Percentiles rank a stretch among this genome's conserved stretches.
phyloP scores from a whole-genome alignment of 2,113 vertebrate genomes.

The Coregonus clupeaformis region DNA sequence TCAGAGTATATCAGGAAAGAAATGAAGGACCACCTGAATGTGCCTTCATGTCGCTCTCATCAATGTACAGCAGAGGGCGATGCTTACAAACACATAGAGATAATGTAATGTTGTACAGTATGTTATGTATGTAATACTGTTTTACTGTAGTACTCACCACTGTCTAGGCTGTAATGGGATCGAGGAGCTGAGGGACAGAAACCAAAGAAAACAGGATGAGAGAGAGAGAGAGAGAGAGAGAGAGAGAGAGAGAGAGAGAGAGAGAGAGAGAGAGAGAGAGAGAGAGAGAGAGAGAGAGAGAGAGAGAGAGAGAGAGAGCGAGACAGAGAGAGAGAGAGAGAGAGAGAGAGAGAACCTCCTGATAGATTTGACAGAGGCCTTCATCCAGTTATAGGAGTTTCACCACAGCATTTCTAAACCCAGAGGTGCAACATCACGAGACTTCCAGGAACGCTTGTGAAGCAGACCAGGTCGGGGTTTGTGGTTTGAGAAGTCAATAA shows the following conservation, averaged over 20 bases:
- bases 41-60: not conserved
- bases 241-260: too few relatives aligned
- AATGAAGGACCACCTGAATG: not conserved
- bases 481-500: too few relatives aligned
- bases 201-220: slow-evolving; percentile 28
- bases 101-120: too few relatives aligned
- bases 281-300: not conserved
- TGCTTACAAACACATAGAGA: slow-evolving; percentile 18
- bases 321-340: not conserved
- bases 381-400: slow-evolving; percentile 17
- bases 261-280: not conserved
- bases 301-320: not conserved
- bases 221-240: too few relatives aligned
- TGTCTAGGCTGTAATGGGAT: slow-evolving; percentile 85
- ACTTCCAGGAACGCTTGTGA: too few relatives aligned
- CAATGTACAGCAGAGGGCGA: slow-evolving; percentile 62
- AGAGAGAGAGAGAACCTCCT: not conserved
- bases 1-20: not conserved
- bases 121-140: not conserved
- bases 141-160: slow-evolving; percentile 76
- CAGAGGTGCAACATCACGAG: too few relatives aligned
- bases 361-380: slow-evolving; percentile 18
- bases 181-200: slow-evolving; percentile 81
- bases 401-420: not conserved
- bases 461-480: too few relatives aligned